Evolutionary conservation across 2,113 vertebrate genomes (phyloP).

Genomic region (Hystrix brachyura): DNA sequence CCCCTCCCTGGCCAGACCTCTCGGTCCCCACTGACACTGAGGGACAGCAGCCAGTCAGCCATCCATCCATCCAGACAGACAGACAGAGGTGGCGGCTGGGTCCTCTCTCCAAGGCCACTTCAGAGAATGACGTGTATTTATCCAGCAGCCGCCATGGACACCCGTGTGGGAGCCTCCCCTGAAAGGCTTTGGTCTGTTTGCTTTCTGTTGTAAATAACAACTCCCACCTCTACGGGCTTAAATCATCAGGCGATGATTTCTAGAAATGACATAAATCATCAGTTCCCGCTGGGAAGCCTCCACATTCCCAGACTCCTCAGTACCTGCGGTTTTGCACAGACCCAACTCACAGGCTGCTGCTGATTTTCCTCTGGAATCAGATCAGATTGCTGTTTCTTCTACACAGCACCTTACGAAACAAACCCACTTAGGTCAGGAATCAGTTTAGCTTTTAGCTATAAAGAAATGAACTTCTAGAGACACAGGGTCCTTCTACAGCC

Average conservation of each 20-base stretch:
- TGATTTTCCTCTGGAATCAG: neutral
- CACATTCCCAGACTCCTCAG: rapidly evolving
- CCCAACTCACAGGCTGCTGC: neutral
- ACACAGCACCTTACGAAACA: neutral
- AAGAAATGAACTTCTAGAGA: neutral
- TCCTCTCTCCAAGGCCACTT: neutral
- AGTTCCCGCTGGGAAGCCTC: neutral
- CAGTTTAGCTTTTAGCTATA: neutral
- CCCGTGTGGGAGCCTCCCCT: rapidly evolving
- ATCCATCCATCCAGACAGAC: rapidly evolving
- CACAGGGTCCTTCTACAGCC: neutral
- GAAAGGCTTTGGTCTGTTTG: neutral
- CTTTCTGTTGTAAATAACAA: neutral
- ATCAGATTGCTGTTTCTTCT: neutral
- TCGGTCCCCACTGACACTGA: no score
- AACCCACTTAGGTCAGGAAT: neutral
- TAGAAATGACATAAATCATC: neutral
- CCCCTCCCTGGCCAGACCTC: rapidly evolving
- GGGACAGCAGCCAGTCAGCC: rapidly evolving
- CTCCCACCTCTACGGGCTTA: no score
- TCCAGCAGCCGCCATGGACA: neutral
- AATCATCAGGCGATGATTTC: neutral
- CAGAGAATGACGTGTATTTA: neutral
- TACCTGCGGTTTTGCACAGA: neutral
- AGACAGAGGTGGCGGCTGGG: neutral